Evolutionary conservation across 2,888 invertebrate species (phyloP), one percentile per base, ranked within the genome.

Genomic region (Stratiomys singularior): DNA sequence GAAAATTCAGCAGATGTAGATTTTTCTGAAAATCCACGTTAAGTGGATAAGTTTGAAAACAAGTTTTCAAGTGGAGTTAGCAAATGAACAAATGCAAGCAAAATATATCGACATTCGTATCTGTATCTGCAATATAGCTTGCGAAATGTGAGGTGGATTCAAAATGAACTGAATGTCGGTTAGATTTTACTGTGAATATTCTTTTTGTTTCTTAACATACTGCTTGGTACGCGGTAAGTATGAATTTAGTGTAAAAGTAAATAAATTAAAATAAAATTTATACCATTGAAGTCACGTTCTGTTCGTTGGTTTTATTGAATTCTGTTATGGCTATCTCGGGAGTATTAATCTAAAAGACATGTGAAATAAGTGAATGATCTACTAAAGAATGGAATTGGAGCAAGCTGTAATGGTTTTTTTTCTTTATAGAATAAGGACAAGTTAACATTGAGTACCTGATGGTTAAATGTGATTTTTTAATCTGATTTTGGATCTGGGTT

Each of bases 1-100:
- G 52, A 52, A 52, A 52, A 52, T 52, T 52, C 7, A n/a, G 52
- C 52, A 52, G n/a, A 52, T 52, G 52, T 52, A 52, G 15, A 13
- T 52, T 52, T 52, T 52, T 15, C 15, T 52, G 52, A 52, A 52
- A 52, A 52, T 52, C 52, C 52, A 18, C 2, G 52, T 52, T 5
- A n/a, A n/a, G 52, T 52, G 15, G 15, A 52, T 52, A 52, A n/a
- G 52, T 37, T 37, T 52, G 7, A 18, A 52, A 52, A 52, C 52
- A 52, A 52, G 52, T 52, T 52, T 13, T 13, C 15, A 18, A n/a
- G 7, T 18, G 52, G n/a, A 52, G 18, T 37, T 37, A 37, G 37
- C 37, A 52, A 52, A 52, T 52, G 18, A 13, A 52, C 18, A 18
- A 9, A 15, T 52, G 52, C 18, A 52, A n/a, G n/a, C n/a, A n/a